These are phyloP conservation scores for Philotrypesis tridentata DNA, from an alignment of 1,140 invertebrate species.

Conservation along the genomic window DNA sequence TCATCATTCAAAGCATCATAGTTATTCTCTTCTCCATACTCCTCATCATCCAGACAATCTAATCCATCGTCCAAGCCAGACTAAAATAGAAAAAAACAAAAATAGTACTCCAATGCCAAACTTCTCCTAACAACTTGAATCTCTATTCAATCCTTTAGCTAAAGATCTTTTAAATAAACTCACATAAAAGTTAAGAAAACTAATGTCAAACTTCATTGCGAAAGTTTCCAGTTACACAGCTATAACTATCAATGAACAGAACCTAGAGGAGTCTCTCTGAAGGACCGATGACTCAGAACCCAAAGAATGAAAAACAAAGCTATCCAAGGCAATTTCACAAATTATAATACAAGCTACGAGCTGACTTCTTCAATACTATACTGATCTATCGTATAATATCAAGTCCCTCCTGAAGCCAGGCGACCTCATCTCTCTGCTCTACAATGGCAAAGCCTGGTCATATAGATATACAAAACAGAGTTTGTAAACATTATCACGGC, in stretches of 20 bases:
- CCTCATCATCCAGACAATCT: conserved; percentile 75
- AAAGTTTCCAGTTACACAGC: neutral
- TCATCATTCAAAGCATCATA: conserved; percentile 94
- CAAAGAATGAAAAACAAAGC: neutral
- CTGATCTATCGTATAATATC: neutral
- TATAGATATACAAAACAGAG: neutral
- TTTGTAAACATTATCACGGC: neutral
- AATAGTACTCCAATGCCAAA: neutral
- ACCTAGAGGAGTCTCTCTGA: neutral
- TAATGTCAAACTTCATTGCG: neutral
- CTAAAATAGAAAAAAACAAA: conserved; percentile 42
- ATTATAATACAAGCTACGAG: neutral
- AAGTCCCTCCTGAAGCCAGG: neutral
- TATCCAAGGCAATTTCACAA: neutral
- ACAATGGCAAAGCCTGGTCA: neutral
- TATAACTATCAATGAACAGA: neutral
- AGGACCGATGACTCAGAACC: neutral
- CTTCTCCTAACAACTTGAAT: neutral
- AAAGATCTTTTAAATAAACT: neutral
- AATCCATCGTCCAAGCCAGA: conserved; percentile 64
- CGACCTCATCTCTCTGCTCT: neutral
- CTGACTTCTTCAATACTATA: neutral
- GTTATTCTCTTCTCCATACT: conserved; percentile 84
- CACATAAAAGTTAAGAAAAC: neutral
- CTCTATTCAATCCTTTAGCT: neutral